These are phyloP conservation scores for Fopius arisanus DNA, from an alignment of 1,140 invertebrate genomes.

Conservation along the genomic window DNA sequence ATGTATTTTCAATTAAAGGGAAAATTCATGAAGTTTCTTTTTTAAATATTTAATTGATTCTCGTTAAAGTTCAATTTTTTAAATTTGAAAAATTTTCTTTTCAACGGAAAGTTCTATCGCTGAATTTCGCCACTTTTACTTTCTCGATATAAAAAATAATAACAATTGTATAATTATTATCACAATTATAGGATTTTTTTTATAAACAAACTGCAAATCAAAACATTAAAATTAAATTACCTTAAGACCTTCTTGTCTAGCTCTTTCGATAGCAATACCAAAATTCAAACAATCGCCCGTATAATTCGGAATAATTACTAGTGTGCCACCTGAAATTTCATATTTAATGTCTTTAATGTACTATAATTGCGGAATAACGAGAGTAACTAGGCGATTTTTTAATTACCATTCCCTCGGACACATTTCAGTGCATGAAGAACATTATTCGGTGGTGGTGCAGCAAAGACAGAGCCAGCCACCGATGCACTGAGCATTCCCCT, in stretches of 20 bases:
- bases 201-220: too few species aligned
- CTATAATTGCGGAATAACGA: not conserved
- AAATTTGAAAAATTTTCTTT: too few species aligned
- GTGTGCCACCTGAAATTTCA: constrained; percentile 69
- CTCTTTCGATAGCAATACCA: constrained; percentile 81
- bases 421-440: constrained; percentile 74
- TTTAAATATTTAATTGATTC: too few species aligned
- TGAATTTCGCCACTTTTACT: too few species aligned
- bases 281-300: constrained; percentile 89
- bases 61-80: too few species aligned
- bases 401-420: constrained; percentile 62
- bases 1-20: not conserved
- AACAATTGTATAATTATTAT: too few species aligned
- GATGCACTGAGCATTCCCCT: constrained; percentile 78
- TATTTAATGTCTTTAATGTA: not conserved
- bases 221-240: constrained; percentile 53
- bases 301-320: constrained; percentile 85
- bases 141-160: too few species aligned
- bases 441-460: constrained; percentile 76
- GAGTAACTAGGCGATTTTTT: not conserved
- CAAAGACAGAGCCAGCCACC: constrained; percentile 80
- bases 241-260: constrained; percentile 70
- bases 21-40: too few species aligned
- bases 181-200: too few species aligned
- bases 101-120: too few species aligned